These are phyloP conservation scores for Tipula confusa DNA, from an alignment of 2,888 invertebrate genomes.

Conservation along the genomic window DNA sequence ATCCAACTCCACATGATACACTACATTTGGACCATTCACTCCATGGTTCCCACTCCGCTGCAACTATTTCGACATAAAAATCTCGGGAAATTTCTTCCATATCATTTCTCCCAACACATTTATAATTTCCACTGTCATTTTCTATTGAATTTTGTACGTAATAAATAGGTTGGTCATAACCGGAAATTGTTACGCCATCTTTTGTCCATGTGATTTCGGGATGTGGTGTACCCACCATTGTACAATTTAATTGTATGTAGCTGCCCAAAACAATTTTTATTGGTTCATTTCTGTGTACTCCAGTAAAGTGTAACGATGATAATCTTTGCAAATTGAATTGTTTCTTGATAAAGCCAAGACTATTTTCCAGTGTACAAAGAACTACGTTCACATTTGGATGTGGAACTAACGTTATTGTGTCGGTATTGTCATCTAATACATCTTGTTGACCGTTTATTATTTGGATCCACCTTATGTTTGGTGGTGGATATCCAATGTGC, in stretches of 20 bases:
- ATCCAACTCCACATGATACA: background rate
- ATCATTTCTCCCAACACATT: background rate
- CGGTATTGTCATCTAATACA: background rate
- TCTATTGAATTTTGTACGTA: background rate
- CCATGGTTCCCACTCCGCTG: background rate
- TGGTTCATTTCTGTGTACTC: background rate
- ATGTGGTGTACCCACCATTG: background rate
- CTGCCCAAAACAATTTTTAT: background rate
- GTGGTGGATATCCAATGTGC: background rate
- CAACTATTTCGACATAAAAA: background rate
- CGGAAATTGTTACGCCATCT: background rate
- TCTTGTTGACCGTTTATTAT: background rate
- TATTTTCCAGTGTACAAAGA: background rate
- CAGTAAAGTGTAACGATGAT: background rate
- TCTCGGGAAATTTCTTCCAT: background rate
- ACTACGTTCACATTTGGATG: background rate
- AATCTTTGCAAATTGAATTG: background rate
- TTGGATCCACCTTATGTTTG: background rate
- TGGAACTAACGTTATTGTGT: background rate
- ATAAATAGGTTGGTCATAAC: background rate
- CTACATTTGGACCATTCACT: background rate
- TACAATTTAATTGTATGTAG: background rate
- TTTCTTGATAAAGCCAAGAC: background rate
- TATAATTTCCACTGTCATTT: background rate
- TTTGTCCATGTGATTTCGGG: background rate